Conservation (phyloP, 2,113 vertebrate species). For the Psammodynastes pulverulentus region DNA sequence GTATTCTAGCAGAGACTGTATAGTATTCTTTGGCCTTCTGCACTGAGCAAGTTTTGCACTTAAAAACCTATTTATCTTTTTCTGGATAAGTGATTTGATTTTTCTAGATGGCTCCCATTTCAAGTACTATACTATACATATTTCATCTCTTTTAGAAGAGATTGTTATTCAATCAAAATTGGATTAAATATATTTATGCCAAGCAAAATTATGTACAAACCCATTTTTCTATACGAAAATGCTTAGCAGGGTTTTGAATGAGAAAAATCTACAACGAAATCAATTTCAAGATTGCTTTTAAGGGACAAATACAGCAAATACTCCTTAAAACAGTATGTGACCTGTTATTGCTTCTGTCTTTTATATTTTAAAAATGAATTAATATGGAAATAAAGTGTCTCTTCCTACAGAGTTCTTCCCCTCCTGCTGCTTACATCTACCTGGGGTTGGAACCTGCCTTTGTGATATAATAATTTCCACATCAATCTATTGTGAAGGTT, state of each 20-base stretch:
- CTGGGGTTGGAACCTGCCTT: not conserved
- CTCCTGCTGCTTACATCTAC: conserved; percentile 2
- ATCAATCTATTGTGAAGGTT: conserved; percentile 34
- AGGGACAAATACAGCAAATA: not conserved
- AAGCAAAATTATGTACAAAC: conserved; percentile 2
- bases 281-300: not conserved
- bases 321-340: not conserved
- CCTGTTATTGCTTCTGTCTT: not conserved
- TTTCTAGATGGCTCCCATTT: not conserved
- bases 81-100: not conserved
- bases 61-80: not conserved
- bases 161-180: not conserved
- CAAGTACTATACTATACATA: not conserved
- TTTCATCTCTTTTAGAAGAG: not conserved
- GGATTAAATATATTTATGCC: not conserved
- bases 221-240: not conserved
- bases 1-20: not conserved
- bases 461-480: conserved; percentile 12
- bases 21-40: not conserved
- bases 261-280: not conserved
- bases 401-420: conserved; percentile 42
- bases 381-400: conserved; percentile 22
- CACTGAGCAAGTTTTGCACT: not conserved
- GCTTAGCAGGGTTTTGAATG: not conserved
- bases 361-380: conserved; percentile 36